phyloP scores from a whole-genome alignment of 2,797 vertebrate genomes.

The Pelochelys cantorii region DNA sequence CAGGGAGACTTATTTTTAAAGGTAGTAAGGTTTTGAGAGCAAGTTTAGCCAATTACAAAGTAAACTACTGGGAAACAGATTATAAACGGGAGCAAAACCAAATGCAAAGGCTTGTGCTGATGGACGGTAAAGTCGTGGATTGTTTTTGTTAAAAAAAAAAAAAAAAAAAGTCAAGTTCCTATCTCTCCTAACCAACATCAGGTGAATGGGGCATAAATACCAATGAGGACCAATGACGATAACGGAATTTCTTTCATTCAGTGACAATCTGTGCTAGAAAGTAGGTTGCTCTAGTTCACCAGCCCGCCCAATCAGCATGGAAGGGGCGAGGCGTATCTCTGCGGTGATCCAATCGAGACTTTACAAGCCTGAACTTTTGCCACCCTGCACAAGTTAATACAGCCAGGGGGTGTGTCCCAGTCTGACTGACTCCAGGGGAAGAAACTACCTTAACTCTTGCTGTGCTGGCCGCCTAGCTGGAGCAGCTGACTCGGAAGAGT shows the following conservation, averaged over 20 bases:
- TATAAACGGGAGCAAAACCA: neutral
- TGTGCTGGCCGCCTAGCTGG: neutral
- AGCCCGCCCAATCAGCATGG: neutral
- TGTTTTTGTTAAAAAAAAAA: too few relatives aligned
- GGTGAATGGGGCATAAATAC: neutral
- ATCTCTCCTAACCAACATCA: neutral
- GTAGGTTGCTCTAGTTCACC: constrained; percentile 10
- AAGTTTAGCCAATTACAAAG: neutral
- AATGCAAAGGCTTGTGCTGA: neutral
- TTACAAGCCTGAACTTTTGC: constrained; percentile 86
- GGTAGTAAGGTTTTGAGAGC: neutral
- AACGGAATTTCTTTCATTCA: constrained; percentile 85
- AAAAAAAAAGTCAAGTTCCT: neutral
- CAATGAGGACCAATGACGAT: constrained; percentile 64
- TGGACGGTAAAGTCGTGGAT: neutral
- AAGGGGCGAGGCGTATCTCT: constrained; percentile 50
- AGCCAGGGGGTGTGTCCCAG: constrained; percentile 82
- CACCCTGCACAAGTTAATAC: constrained; percentile 85
- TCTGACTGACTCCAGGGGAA: constrained; percentile 78
- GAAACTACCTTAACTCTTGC: constrained; percentile 80
- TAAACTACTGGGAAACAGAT: neutral
- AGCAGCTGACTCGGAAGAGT: too few relatives aligned
- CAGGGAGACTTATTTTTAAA: neutral
- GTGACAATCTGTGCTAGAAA: constrained; percentile 56
- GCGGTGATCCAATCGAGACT: constrained; percentile 76